Evolutionary conservation across 1,140 invertebrate genomes (phyloP).

Genomic region (Anoplolepis gracilipes): DNA sequence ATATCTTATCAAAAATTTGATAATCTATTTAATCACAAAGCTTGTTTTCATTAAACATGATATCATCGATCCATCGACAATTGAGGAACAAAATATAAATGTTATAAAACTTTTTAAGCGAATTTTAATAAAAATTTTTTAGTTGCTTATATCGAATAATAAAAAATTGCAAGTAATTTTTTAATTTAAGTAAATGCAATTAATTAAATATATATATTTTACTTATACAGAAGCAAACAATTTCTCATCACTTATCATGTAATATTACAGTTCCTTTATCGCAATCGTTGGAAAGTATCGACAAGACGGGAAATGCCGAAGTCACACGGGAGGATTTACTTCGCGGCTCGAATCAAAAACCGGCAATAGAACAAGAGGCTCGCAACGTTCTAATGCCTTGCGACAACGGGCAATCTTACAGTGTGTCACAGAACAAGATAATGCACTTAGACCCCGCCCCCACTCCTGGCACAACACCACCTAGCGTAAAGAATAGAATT

Average conservation of each 20-base stretch:
- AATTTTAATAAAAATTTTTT: not conserved
- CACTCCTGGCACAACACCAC: conserved; percentile 71
- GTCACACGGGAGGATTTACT: conserved; percentile 82
- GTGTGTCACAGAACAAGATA: conserved; percentile 95
- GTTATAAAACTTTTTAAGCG: not conserved
- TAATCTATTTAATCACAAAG: not conserved
- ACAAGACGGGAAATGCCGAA: conserved; percentile 81
- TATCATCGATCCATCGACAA: not conserved
- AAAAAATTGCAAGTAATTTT: not conserved
- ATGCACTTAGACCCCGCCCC: conserved; percentile 89
- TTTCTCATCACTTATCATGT: not conserved
- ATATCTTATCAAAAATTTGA: not conserved
- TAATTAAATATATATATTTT: conserved; percentile 1
- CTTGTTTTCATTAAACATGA: not conserved
- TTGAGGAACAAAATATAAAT: not conserved
- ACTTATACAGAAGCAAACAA: not conserved
- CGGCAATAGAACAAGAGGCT: conserved; percentile 85
- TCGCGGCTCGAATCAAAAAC: conserved; percentile 76
- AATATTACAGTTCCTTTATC: conserved; percentile 82
- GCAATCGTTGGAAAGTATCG: conserved; percentile 85
- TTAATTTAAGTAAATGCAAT: not conserved
- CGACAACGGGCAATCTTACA: conserved; percentile 93
- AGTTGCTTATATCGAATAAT: not conserved
- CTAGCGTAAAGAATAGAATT: conserved; percentile 85
- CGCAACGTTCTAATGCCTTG: conserved; percentile 93